Evolutionary conservation across 2,797 vertebrate species (phyloP).

Genomic region (Scarus forsteni): DNA sequence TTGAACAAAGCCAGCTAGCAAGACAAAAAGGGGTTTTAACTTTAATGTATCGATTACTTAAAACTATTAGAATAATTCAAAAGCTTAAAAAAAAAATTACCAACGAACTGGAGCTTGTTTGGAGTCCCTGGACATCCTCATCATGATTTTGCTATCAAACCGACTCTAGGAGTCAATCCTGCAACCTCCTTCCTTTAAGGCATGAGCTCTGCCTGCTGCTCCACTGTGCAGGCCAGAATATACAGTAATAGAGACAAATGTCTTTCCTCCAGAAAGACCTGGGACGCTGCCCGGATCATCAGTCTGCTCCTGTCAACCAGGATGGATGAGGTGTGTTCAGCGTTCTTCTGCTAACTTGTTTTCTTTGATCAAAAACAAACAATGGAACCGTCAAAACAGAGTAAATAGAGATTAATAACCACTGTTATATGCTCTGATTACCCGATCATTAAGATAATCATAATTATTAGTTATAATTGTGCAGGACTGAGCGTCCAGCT

Average conservation of each 20-base stretch:
- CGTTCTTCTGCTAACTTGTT: background rate
- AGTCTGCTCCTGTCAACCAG: background rate
- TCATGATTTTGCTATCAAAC: too few species aligned
- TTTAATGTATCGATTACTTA: too few species aligned
- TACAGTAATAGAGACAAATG: background rate
- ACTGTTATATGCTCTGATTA: conserved; percentile 3
- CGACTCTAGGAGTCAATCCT: too few species aligned
- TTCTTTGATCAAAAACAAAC: background rate
- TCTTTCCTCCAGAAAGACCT: background rate
- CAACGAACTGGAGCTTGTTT: too few species aligned
- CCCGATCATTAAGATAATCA: background rate
- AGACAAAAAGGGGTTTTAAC: too few species aligned
- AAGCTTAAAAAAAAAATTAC: too few species aligned
- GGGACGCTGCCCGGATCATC: too few species aligned
- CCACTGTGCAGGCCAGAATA: background rate
- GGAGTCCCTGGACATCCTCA: too few species aligned
- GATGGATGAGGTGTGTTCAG: background rate
- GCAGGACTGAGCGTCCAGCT: background rate
- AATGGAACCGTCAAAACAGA: background rate
- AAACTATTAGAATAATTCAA: too few species aligned
- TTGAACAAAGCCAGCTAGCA: too few species aligned
- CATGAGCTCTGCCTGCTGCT: too few species aligned
- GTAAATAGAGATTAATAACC: conserved; percentile 34
- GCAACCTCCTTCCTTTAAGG: too few species aligned
- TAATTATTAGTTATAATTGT: conserved; percentile 13